These are phyloP conservation scores for Rhinophrynus dorsalis DNA, from an alignment of 2,797 vertebrate species.

Conservation along the genomic window DNA sequence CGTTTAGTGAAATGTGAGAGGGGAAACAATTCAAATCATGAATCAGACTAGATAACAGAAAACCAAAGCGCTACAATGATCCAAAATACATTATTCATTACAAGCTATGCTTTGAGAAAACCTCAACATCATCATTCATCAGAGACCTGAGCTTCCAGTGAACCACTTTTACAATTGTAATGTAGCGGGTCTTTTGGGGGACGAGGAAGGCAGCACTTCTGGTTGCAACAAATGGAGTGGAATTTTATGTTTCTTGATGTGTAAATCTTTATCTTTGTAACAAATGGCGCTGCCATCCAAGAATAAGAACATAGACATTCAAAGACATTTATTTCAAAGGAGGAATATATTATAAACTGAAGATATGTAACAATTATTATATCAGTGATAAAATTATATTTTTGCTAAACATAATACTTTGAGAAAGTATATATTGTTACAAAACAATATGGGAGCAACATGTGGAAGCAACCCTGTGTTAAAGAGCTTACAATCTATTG, in stretches of 20 bases:
- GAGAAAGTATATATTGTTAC: no score
- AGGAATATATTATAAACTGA: no score
- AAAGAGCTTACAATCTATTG: conserved; percentile 2
- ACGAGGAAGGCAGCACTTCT: conserved; percentile 1
- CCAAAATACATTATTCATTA: conserved; percentile 55
- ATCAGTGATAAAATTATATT: no score
- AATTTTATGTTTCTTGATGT: not conserved
- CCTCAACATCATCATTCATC: conserved; percentile 45
- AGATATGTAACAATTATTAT: no score
- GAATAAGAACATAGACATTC: no score
- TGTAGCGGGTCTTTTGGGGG: conserved; percentile 32
- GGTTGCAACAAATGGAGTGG: not conserved
- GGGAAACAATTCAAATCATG: conserved; percentile 36
- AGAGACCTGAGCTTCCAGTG: conserved; percentile 37
- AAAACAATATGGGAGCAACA: no score
- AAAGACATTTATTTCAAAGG: no score
- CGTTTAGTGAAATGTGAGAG: conserved; percentile 43
- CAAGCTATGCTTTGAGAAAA: conserved; percentile 38
- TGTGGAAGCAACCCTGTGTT: conserved; percentile 9
- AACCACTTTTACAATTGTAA: conserved; percentile 31
- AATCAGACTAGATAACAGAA: conserved; percentile 29
- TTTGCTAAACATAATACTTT: no score
- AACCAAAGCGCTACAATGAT: conserved; percentile 37
- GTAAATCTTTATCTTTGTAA: not conserved
- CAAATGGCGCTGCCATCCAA: no score